These are phyloP conservation scores for Ibycter americanus DNA, from an alignment of 2,797 vertebrate genomes.

Conservation along the genomic window DNA sequence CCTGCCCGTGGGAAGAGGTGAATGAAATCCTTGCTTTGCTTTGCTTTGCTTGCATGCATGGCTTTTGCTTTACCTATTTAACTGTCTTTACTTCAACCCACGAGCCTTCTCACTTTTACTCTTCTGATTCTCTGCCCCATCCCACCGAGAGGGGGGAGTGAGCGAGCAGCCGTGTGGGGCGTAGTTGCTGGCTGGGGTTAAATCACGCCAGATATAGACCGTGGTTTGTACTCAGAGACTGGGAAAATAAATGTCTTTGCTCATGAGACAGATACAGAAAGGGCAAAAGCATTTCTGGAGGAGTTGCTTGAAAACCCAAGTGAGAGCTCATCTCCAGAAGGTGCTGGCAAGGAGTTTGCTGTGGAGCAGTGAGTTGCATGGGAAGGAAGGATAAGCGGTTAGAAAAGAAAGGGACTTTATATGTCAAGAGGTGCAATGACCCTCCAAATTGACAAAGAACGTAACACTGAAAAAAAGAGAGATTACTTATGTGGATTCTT, in stretches of 20 bases:
- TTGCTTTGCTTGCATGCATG: too few species aligned
- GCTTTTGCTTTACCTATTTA: too few species aligned
- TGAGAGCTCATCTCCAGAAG: not conserved
- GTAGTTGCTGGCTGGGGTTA: too few species aligned
- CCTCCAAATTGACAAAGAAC: not conserved
- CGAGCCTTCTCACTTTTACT: too few species aligned
- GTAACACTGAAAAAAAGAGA: not conserved
- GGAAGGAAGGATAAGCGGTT: not conserved
- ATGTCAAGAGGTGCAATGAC: not conserved
- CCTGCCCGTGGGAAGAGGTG: too few species aligned
- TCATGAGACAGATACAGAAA: not conserved
- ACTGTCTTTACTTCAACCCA: too few species aligned
- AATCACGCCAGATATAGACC: not conserved
- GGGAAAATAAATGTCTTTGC: not conserved
- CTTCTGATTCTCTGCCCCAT: too few species aligned
- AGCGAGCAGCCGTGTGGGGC: too few species aligned
- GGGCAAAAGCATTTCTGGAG: not conserved
- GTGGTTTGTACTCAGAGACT: not conserved
- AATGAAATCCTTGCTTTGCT: too few species aligned
- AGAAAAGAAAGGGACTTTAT: not conserved
- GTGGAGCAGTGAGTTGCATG: not conserved
- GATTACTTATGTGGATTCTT: not conserved
- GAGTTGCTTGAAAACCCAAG: not conserved
- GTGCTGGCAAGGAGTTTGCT: not conserved
- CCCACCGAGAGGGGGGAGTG: too few species aligned